Percentiles rank a stretch among this genome's conserved stretches.
These are phyloP conservation scores for Orgyia antiqua DNA, from an alignment of 2,888 invertebrate genomes.

Conservation along the genomic window DNA sequence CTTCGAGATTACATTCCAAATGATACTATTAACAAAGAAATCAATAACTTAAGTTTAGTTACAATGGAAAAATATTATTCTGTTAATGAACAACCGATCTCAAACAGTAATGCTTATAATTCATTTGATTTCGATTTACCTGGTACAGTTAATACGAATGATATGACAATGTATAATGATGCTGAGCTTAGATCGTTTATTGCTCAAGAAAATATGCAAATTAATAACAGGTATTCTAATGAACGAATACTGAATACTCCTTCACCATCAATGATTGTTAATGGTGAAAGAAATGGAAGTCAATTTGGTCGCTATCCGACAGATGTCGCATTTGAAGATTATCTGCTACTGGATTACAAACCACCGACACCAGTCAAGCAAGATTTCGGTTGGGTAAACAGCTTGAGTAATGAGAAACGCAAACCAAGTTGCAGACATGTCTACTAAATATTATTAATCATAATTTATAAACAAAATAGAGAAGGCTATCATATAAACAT, in stretches of 20 bases:
- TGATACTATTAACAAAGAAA: neutral
- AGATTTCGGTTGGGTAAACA: constrained; percentile 10
- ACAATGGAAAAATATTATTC: neutral
- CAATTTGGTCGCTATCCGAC: constrained; percentile 2
- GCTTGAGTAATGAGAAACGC: constrained; percentile 4
- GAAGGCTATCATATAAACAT: no score
- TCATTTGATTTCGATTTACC: neutral
- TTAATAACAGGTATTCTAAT: neutral
- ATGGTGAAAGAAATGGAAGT: constrained; percentile 1
- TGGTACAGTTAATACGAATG: neutral
- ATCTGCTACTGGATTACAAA: constrained; percentile 4
- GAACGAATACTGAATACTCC: constrained; percentile 7
- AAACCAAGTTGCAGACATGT: constrained; percentile 3
- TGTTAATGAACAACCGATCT: neutral
- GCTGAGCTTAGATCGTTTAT: neutral
- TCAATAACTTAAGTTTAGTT: neutral
- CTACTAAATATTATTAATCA: neutral
- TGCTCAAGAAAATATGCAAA: neutral
- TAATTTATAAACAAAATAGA: no score
- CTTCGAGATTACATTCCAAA: neutral
- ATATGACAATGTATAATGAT: neutral
- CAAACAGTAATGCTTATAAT: neutral
- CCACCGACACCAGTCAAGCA: constrained; percentile 4
- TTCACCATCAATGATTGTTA: constrained; percentile 3
- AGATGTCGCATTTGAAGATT: constrained; percentile 4